Percentiles rank a stretch among this genome's conserved stretches.
Conservation (phyloP, 1,140 invertebrate genomes). For the Mamestra configurata region DNA sequence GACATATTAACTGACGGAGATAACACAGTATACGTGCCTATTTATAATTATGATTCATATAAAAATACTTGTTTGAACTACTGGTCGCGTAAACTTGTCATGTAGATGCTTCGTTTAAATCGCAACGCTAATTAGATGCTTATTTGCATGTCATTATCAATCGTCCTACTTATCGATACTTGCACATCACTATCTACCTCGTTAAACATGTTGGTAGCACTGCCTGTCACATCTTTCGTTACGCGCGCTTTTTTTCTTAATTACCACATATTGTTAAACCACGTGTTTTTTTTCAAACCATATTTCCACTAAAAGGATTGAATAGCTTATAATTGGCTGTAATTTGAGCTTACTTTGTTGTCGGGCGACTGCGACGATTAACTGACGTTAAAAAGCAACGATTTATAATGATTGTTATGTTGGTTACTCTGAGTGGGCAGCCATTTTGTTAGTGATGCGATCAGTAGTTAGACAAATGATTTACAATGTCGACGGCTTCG, state of each 20-base stretch:
- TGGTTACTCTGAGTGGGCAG: constrained; percentile 65
- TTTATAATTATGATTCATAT: constrained; percentile 44
- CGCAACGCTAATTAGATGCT: constrained; percentile 50
- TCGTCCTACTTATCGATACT: constrained; percentile 61
- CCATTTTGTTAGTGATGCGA: constrained; percentile 76
- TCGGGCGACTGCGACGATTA: constrained; percentile 74
- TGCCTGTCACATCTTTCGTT: constrained; percentile 80
- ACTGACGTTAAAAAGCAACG: constrained; percentile 76
- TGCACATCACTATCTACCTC: constrained; percentile 68
- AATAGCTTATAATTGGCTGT: constrained; percentile 87
- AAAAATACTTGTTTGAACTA: constrained; percentile 49
- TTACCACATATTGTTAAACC: constrained; percentile 79
- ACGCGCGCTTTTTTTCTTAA: constrained; percentile 82
- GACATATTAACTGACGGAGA: constrained; percentile 34
- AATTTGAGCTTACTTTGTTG: constrained; percentile 85
- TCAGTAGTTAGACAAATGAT: constrained; percentile 79
- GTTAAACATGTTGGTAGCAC: constrained; percentile 77
- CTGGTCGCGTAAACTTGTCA: constrained; percentile 34
- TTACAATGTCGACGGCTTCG: constrained; percentile 70
- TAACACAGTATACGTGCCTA: constrained; percentile 14
- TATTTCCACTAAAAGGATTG: constrained; percentile 81
- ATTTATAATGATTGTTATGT: constrained; percentile 76
- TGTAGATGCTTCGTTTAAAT: constrained; percentile 41
- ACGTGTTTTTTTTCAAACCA: constrained; percentile 69
- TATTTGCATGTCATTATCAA: constrained; percentile 59